Base-by-base conservation (phyloP, 2,888 invertebrate species). In the Crematogaster levior region DNA sequence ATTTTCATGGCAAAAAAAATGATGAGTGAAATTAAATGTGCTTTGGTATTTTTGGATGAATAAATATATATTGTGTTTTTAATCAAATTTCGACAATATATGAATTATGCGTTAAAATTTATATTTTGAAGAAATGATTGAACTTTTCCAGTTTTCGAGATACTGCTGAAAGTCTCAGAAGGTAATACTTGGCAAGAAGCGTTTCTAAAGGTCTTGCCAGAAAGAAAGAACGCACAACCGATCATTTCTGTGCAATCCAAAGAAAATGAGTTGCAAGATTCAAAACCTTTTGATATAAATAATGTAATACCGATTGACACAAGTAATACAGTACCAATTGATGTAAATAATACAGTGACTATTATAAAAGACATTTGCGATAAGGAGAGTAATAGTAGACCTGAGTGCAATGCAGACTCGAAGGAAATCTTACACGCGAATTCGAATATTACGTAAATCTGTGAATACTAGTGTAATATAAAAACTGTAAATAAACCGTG, bases 161-260 rank as follows among this genome's bases (percentile, higher is more conserved):
- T 98, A 91, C 94, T 98, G 66, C 94, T 98, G 40, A 95, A 96
- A 90, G 96, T 98, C 7, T 96, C 96, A n/a, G 97, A 97, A 95
- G 98, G 97, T 3, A 95, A 96, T 91, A 95, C 96, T 0, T 98
- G 98, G 97, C 96, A 97, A 92, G 97, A 98, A 73, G 96, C 98
- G 0, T 96, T 98, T 86, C 95, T 98, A 87, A 95, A 96, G 92
- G 97, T 97, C 3, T 95, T 98, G 86, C 98, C 98, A 2, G 95
- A 96, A 91, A 95, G 98, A 65, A 98, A 97, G 94, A 97, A 97
- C 40, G 97, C 97, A 30, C 91, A 92, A 43, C 96, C 95, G 48
- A 91, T 34, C 6, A 6, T 6, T 34, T 34, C 6, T 34, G 34
- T 6, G 6, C 34, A 34, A 34, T 34, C 34, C 34, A 34, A 34